Conservation (phyloP, 2,113 vertebrate species). For the Sylvia atricapilla region DNA sequence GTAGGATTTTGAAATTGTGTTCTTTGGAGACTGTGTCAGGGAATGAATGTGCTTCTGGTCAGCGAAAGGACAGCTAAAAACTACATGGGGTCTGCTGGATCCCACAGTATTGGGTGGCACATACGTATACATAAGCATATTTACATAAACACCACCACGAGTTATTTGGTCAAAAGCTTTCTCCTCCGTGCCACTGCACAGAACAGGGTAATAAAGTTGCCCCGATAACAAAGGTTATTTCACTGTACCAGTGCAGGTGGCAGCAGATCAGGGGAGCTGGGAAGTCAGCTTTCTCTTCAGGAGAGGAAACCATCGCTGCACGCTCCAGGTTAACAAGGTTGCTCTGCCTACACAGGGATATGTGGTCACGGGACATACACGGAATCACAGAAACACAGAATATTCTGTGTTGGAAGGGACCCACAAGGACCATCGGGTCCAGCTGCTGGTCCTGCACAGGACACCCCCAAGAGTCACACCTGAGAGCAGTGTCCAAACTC, state of each 20-base stretch:
- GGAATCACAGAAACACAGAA: not conserved
- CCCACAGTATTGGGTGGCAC: not conserved
- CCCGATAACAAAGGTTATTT: not conserved
- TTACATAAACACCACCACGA: not conserved
- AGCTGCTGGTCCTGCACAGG: not conserved
- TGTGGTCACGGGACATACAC: accelerated
- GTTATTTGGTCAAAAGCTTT: not conserved
- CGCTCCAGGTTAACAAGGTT: accelerated
- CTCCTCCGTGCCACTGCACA: not conserved
- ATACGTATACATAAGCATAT: accelerated
- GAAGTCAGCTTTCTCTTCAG: not conserved
- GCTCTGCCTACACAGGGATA: not conserved
- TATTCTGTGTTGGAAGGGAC: not conserved
- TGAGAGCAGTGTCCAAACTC: not conserved
- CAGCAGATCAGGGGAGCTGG: accelerated
- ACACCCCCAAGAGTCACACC: not conserved
- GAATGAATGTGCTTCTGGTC: not conserved
- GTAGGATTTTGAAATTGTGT: not conserved
- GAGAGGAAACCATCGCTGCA: accelerated
- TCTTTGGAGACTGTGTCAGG: not conserved
- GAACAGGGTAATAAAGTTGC: not conserved
- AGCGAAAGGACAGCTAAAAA: not conserved
- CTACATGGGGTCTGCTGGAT: not conserved
- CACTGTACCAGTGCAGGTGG: accelerated
- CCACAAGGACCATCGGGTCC: not conserved